These are phyloP conservation scores for Belonocnema kinseyi DNA, from an alignment of 1,140 invertebrate genomes.

Conservation along the genomic window DNA sequence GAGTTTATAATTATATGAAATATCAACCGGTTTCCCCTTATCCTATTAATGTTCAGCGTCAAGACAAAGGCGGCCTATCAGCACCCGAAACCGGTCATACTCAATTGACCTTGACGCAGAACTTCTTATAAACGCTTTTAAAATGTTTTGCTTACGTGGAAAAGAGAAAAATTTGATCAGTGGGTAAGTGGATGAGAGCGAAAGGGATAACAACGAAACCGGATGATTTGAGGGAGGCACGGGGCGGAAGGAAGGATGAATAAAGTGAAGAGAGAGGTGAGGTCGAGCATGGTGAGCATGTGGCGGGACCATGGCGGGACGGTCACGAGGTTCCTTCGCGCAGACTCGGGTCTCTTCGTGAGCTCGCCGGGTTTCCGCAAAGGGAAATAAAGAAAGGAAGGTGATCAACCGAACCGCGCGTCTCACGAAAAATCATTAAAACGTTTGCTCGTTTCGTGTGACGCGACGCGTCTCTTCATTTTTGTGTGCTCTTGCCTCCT, in stretches of 20 bases:
- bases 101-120: too few relatives aligned
- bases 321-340: slow-evolving; percentile 48
- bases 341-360: slow-evolving; percentile 60
- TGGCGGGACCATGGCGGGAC: slow-evolving; percentile 7
- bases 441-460: slow-evolving; percentile 54
- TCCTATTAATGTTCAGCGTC: background rate
- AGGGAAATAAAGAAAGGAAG: slow-evolving; percentile 61
- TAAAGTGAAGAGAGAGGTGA: slow-evolving; percentile 19
- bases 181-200: background rate
- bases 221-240: background rate
- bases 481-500: background rate
- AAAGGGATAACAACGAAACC: background rate
- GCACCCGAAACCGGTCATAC: too few relatives aligned
- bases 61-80: too few relatives aligned
- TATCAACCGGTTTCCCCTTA: background rate
- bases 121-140: too few relatives aligned
- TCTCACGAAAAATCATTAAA: slow-evolving; percentile 64
- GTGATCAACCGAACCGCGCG: slow-evolving; percentile 49
- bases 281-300: background rate
- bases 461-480: slow-evolving; percentile 14
- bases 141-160: too few relatives aligned
- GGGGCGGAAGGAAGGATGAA: background rate
- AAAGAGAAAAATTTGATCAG: background rate
- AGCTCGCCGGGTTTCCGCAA: slow-evolving; percentile 49
- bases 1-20: background rate